phyloP scores from a whole-genome alignment of 2,113 vertebrate species.

The Cephalopholis sonnerati region DNA sequence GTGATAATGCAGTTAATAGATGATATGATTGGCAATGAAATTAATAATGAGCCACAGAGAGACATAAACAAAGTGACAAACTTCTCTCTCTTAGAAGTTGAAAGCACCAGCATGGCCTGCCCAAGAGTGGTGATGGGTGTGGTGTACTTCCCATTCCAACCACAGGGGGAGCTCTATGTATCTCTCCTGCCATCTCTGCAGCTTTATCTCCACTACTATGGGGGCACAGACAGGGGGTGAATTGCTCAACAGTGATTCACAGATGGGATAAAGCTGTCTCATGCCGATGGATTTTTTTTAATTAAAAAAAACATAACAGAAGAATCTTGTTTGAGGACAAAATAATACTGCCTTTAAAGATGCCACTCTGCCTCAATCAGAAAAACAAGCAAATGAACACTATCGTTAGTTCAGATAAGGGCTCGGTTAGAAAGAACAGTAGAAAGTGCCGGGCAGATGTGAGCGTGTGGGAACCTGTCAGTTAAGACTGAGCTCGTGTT shows the following conservation, averaged over 20 bases:
- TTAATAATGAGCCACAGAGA: background rate
- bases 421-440: constrained; percentile 1
- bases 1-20: constrained; percentile 23
- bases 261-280: background rate
- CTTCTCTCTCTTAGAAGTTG: background rate
- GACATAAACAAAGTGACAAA: constrained; percentile 1
- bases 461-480: constrained; percentile 78
- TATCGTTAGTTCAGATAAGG: constrained; percentile 3
- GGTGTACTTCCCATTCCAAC: constrained; percentile 59
- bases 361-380: background rate
- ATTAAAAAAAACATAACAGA: background rate
- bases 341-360: background rate
- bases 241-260: constrained; percentile 15
- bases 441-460: constrained; percentile 48
- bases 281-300: background rate
- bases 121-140: constrained; percentile 35
- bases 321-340: background rate
- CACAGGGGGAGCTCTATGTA: constrained; percentile 40
- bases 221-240: background rate
- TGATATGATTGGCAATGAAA: constrained; percentile 33
- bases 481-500: constrained; percentile 53
- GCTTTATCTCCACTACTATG: background rate
- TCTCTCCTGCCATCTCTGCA: background rate
- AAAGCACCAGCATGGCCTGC: constrained; percentile 3
- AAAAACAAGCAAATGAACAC: constrained; percentile 1